Evolutionary conservation across 1,140 invertebrate genomes (phyloP).

Genomic region (Psilanteris sp.): DNA sequence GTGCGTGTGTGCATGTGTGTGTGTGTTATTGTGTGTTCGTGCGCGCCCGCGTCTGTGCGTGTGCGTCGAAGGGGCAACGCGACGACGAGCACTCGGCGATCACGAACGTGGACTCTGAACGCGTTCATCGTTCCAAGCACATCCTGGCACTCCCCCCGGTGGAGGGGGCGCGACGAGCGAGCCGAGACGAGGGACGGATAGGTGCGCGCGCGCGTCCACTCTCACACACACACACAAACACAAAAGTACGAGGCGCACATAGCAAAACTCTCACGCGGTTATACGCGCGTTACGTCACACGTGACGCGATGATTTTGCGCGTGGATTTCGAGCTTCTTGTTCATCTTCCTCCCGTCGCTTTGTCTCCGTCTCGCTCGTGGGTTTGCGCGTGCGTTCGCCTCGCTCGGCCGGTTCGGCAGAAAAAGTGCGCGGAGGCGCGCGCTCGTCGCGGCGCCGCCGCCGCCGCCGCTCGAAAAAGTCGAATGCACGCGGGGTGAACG

Average conservation of each 20-base stretch:
- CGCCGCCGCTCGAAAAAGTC: slow-evolving; percentile 48
- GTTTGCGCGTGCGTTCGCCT: no score
- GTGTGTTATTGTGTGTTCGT: no score
- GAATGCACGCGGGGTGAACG: slow-evolving; percentile 52
- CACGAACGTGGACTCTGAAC: slow-evolving; percentile 67
- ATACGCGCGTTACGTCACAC: slow-evolving; percentile 60
- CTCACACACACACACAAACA: slow-evolving; percentile 34
- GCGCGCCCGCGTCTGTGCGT: slow-evolving; percentile 12
- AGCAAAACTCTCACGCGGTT: slow-evolving; percentile 47
- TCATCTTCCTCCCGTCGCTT: no score
- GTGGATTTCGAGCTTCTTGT: slow-evolving; percentile 26
- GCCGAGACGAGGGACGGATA: slow-evolving; percentile 71
- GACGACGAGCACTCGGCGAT: slow-evolving; percentile 48
- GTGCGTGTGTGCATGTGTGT: no score
- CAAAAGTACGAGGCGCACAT: no score
- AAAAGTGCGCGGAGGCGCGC: neutral
- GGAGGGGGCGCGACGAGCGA: slow-evolving; percentile 66
- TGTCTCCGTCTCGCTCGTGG: no score
- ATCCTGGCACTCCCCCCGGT: slow-evolving; percentile 79
- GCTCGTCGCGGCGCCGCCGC: slow-evolving; percentile 28
- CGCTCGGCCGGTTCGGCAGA: neutral
- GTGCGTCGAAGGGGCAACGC: slow-evolving; percentile 44
- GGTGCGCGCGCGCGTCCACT: slow-evolving; percentile 54
- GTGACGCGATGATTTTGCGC: no score
- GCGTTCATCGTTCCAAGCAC: slow-evolving; percentile 78